Conservation (phyloP, 64 coral and sea anemone genomes). For the Actinia equina region DNA sequence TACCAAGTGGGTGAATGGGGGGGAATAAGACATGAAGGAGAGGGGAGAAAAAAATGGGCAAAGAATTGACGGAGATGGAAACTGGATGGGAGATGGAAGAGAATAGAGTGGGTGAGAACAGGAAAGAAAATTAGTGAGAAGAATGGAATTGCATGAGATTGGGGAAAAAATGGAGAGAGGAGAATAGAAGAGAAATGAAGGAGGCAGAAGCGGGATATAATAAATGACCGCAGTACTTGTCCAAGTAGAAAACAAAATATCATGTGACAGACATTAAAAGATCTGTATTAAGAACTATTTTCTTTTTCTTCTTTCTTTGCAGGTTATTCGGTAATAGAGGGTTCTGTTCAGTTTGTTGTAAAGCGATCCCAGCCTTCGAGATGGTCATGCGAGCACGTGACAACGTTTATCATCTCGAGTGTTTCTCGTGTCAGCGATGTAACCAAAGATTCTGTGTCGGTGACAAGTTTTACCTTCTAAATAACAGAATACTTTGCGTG, state of each 20-base stretch:
- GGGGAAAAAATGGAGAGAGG: too few relatives aligned
- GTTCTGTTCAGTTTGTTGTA: conserved; percentile 90
- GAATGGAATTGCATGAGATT: too few relatives aligned
- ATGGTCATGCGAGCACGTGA: conserved; percentile 98
- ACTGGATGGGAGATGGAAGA: neutral
- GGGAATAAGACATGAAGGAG: neutral
- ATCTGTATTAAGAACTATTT: neutral
- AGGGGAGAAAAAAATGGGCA: neutral
- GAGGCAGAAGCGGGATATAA: too few relatives aligned
- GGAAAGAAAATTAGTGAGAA: too few relatives aligned
- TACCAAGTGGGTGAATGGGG: neutral
- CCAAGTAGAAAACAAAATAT: too few relatives aligned
- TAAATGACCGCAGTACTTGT: too few relatives aligned
- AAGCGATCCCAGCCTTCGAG: conserved; percentile 95
- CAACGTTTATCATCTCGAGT: conserved; percentile 96
- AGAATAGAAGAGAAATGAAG: too few relatives aligned
- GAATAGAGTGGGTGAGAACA: neutral
- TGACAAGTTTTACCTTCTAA: conserved; percentile 97
- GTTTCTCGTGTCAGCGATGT: conserved; percentile 95
- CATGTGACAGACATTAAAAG: neutral
- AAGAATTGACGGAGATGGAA: neutral
- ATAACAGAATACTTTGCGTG: conserved; percentile 96
- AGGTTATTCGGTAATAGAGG: conserved; percentile 93
- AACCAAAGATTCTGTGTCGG: conserved; percentile 96
- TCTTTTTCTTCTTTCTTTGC: neutral